phyloP scores from a whole-genome alignment of 1,140 invertebrate species.

The Pollicipes pollicipes region DNA sequence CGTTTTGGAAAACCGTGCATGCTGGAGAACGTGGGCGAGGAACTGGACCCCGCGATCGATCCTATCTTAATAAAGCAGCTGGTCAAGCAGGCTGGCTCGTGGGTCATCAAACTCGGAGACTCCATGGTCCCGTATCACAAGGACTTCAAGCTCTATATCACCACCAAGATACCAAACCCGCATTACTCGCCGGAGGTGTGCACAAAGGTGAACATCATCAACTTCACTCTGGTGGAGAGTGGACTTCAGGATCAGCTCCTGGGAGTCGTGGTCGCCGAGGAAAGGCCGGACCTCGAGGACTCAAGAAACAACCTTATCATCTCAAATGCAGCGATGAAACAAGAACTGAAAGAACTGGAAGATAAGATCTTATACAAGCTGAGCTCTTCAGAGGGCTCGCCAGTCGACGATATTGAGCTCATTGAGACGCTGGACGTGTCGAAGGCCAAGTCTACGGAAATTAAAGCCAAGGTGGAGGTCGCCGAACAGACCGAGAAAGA shows the following conservation, averaged over 20 bases:
- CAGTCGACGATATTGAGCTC: constrained; percentile 47
- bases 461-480: constrained; percentile 34
- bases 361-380: constrained; percentile 69
- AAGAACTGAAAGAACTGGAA: constrained; percentile 78
- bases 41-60: constrained; percentile 61
- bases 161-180: constrained; percentile 32
- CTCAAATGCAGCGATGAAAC: constrained; percentile 72
- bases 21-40: constrained; percentile 65
- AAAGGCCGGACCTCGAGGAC: constrained; percentile 71
- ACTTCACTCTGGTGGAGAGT: constrained; percentile 41
- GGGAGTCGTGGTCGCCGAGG: constrained; percentile 76
- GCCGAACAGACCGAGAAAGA: constrained; percentile 69
- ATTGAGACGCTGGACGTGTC: constrained; percentile 46
- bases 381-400: constrained; percentile 42
- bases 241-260: constrained; percentile 65
- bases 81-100: constrained; percentile 33
- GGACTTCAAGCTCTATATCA: constrained; percentile 37
- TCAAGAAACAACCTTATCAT: constrained; percentile 81
- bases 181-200: constrained; percentile 31
- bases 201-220: constrained; percentile 34
- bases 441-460: constrained; percentile 35
- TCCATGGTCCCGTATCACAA: constrained; percentile 40
- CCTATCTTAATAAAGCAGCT: constrained; percentile 27
- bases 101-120: constrained; percentile 39
- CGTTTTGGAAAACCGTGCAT: constrained; percentile 63